Evolutionary conservation across 2,888 invertebrate genomes (phyloP), one percentile per base, ranked within the genome.

Genomic region (Drosophila eohydei): DNA sequence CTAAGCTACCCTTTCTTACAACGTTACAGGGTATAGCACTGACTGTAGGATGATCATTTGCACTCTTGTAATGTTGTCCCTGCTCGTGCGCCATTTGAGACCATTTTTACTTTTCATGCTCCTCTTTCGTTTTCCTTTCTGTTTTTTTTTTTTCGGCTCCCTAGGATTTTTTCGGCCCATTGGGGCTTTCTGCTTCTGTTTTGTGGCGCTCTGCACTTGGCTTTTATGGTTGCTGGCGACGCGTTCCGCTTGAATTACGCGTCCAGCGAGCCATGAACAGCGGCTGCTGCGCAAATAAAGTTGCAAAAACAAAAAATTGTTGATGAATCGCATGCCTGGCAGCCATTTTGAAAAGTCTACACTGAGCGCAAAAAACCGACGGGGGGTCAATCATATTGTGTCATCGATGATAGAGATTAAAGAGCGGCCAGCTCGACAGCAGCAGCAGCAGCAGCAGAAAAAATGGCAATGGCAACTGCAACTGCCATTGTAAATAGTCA

Each of bases 241-340:
- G 84, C 76, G 88, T 86, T 86, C 71, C 89, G 85, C 85, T 89
- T 90, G 85, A 86, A 86, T 90, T 90, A 79, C 78, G 82, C 65
- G 71, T 61, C 81, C 90, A 87, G 81, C 84, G 88, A 83, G 89
- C 76, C 76, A 56, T 83, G 73, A 76, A 59, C 77, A 66, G 78
- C 62, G 70, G 62, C 64, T 56, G 75, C 8, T 43, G 30, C 14
- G 61, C 78, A 81, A 84, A 83, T 84, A 89, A 88, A 83, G 80
- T 84, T 83, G 71, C 88, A 60, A 55, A 71, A 44, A 44, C 48
- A 12, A 12, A 38, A 55, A 40, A 11, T 28, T 28, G 54, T 2
- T 36, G 52, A 30, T 56, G 43, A 44, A 26, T 41, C 30, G 41
- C 21, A 34, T 16, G 16, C 40, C 41, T 41, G 41, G 43, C 43